Evolutionary conservation across 2,888 invertebrate genomes (phyloP).

Genomic region (Clunio marinus): DNA sequence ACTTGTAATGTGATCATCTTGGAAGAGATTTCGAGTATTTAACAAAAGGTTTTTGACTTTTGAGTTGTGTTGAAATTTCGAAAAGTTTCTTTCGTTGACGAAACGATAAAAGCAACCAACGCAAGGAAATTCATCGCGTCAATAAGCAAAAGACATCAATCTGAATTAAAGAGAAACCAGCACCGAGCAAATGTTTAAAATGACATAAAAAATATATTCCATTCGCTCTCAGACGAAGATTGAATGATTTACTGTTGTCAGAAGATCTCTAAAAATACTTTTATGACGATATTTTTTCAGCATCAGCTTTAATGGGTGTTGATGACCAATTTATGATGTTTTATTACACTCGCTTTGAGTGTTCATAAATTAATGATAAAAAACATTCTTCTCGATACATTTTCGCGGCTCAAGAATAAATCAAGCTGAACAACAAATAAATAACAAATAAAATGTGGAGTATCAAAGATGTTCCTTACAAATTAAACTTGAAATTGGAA

Average conservation of each 20-base stretch:
- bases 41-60: background rate
- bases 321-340: conserved; percentile 38
- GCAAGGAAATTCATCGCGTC: background rate
- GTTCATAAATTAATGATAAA: conserved; percentile 22
- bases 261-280: conserved; percentile 28
- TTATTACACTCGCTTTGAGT: conserved; percentile 27
- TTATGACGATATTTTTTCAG: conserved; percentile 19
- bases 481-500: background rate
- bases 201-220: conserved; percentile 24
- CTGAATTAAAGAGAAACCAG: conserved; percentile 14
- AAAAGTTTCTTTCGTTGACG: background rate
- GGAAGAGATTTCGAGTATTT: background rate
- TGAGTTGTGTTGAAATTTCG: background rate
- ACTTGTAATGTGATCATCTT: conserved; percentile 9
- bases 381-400: background rate
- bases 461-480: background rate
- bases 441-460: background rate
- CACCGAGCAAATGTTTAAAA: conserved; percentile 25
- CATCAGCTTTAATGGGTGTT: conserved; percentile 26
- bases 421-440: background rate
- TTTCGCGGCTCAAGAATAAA: background rate
- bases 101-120: background rate
- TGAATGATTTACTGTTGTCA: conserved; percentile 38
- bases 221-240: conserved; percentile 15
- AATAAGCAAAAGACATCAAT: conserved; percentile 30